phyloP scores from a whole-genome alignment of 2,113 vertebrate species.

The Suricata suricatta region DNA sequence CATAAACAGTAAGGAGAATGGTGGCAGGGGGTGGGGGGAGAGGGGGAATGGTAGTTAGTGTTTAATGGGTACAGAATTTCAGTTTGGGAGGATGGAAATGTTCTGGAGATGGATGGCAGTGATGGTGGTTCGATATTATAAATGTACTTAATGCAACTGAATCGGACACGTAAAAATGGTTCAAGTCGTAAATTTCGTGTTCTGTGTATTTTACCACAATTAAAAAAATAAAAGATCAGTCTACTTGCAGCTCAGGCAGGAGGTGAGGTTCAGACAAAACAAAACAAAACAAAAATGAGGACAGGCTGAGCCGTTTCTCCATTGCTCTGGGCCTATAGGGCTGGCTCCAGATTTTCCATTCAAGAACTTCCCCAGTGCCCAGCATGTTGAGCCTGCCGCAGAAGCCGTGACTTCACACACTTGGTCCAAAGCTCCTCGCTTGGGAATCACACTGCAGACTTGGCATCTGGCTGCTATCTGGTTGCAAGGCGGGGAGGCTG shows the following conservation, averaged over 20 bases:
- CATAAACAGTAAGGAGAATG: neutral
- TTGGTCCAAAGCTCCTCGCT: rapidly evolving
- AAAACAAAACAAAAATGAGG: too few relatives aligned
- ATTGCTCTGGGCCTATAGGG: rapidly evolving
- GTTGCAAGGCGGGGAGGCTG: neutral
- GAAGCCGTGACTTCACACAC: neutral
- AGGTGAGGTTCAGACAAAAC: rapidly evolving
- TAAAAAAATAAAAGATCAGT: neutral
- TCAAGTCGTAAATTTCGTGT: neutral
- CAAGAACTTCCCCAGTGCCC: too few relatives aligned
- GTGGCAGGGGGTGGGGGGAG: neutral
- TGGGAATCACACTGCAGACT: neutral
- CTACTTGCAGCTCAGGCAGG: neutral
- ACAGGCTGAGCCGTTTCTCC: neutral
- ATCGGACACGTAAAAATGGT: neutral
- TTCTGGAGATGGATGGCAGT: neutral
- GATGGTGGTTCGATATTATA: rapidly evolving
- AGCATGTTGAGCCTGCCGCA: neutral
- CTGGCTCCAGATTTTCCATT: neutral
- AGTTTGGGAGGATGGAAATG: neutral
- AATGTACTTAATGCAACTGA: neutral
- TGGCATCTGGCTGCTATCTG: neutral
- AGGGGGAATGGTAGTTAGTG: neutral
- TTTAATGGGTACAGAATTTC: neutral
- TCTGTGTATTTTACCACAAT: neutral